Base-by-base conservation (phyloP, 2,797 vertebrate species). In the Arnoldichthys spilopterus region DNA sequence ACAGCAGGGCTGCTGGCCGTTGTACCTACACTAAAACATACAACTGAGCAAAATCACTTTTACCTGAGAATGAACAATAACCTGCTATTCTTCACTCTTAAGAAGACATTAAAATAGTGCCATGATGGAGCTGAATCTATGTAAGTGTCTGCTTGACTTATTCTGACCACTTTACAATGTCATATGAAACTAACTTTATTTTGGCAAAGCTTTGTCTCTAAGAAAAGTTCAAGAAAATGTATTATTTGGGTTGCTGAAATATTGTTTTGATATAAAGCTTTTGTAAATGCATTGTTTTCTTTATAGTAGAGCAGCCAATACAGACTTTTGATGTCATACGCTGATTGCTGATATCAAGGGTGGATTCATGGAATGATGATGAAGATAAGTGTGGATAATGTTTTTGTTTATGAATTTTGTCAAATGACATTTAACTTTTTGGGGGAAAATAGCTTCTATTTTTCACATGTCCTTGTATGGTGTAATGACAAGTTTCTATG, bases 1-100 rank as follows among this genome's bases (percentile, higher is more conserved):
- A 85, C 82, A 84, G 80, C 80, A 78, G 80, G 74, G 70, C 74
- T 82, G 80, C 84, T 82, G 72, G 74, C 74, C 61, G 78, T 80
- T 78, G 84, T 71, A 82, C 64, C 75, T 70, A 85, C 80, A 82
- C 80, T 76, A 84, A 86, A 83, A 63, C 37, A 43, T 61, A 62
- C 28, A 40, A 30, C 8, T 24, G 26, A n/a, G 40, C 28, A 58
- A 71, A 70, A 64, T 56, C 72, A 64, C 59, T 80, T 74, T 54
- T 72, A 74, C 70, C 79, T 82, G 79, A 37, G 45, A 63, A 47
- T 76, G 77, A 83, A 28, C 28, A 56, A 64, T 76, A 54, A 30
- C 66, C 37, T 68, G 66, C 67, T 77, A 66, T 54, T 71, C 74
- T 75, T 77, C 58, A 63, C 28, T 76, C 69, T 75, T 66, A 51